Conservation (phyloP, 2,797 vertebrate genomes). For the Adrianichthys oophorus region DNA sequence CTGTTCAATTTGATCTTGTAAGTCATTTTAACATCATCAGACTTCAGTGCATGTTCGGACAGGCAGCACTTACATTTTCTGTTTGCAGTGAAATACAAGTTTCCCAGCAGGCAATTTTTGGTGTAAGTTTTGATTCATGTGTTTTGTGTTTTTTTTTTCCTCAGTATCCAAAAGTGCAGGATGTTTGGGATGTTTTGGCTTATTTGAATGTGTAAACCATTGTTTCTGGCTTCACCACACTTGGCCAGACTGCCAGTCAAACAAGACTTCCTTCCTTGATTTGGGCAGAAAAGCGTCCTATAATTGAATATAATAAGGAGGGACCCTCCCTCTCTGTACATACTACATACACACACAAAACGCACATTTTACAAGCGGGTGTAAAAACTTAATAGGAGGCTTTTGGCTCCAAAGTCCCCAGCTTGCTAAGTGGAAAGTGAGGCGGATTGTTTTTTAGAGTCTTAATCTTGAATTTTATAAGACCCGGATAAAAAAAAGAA, state of each 20-base stretch:
- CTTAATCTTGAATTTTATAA: conserved; percentile 72
- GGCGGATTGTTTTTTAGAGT: conserved; percentile 72
- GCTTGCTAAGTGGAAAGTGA: conserved; percentile 70
- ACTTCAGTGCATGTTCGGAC: background rate
- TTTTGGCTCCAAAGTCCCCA: conserved; percentile 72
- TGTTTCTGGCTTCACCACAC: conserved; percentile 59
- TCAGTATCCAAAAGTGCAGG: conserved; percentile 37
- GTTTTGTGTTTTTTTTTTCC: conserved; percentile 8
- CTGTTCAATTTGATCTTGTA: background rate
- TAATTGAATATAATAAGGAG: conserved; percentile 75
- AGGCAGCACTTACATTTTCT: background rate
- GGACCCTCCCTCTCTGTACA: conserved; percentile 61
- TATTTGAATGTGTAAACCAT: conserved; percentile 60
- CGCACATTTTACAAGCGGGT: conserved; percentile 66
- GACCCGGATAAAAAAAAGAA: conserved; percentile 64
- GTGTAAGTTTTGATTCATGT: conserved; percentile 16
- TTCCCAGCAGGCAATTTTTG: conserved; percentile 15
- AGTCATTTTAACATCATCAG: background rate
- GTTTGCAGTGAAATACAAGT: conserved; percentile 8
- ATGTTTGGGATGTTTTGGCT: conserved; percentile 57
- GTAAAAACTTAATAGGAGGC: conserved; percentile 74
- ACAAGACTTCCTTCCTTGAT: conserved; percentile 73
- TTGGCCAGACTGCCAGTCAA: conserved; percentile 72
- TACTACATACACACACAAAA: conserved; percentile 40
- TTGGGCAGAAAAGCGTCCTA: conserved; percentile 63